Percentiles rank a stretch among this genome's conserved stretches.
Conservation (phyloP, 2,797 vertebrate species). For the Onychomys torridus region DNA sequence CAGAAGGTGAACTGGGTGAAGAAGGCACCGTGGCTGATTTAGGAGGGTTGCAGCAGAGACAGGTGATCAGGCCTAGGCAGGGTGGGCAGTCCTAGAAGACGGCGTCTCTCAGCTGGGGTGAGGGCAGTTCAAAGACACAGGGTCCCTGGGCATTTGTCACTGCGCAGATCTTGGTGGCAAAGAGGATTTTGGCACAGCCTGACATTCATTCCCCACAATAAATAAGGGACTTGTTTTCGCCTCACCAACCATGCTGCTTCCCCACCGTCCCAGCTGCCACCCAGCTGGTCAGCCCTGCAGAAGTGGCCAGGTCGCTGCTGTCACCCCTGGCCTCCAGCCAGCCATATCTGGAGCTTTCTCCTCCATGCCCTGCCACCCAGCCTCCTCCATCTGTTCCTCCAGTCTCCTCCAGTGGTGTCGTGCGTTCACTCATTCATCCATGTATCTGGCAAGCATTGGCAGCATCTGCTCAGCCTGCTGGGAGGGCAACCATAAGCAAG, state of each 20-base stretch:
- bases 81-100: not conserved
- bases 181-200: constrained; percentile 31
- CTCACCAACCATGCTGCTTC: not conserved
- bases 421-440: not conserved
- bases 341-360: not conserved
- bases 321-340: not conserved
- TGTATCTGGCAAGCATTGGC: not conserved
- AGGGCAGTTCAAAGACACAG: not conserved
- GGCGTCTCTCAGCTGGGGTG: fast-evolving
- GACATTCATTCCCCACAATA: not conserved
- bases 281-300: not conserved
- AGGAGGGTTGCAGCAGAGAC: not conserved
- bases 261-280: constrained; percentile 37
- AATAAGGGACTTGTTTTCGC: constrained; percentile 15
- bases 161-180: not conserved
- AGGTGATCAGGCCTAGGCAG: not conserved
- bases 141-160: not conserved
- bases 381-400: not conserved
- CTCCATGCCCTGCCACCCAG: not conserved
- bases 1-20: not conserved
- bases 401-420: not conserved
- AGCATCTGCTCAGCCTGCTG: not conserved
- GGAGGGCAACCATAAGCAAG: not conserved
- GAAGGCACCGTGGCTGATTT: not conserved
- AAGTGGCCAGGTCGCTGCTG: not conserved